Conservation (phyloP, 2,797 vertebrate genomes). For the Sciaenops ocellatus region DNA sequence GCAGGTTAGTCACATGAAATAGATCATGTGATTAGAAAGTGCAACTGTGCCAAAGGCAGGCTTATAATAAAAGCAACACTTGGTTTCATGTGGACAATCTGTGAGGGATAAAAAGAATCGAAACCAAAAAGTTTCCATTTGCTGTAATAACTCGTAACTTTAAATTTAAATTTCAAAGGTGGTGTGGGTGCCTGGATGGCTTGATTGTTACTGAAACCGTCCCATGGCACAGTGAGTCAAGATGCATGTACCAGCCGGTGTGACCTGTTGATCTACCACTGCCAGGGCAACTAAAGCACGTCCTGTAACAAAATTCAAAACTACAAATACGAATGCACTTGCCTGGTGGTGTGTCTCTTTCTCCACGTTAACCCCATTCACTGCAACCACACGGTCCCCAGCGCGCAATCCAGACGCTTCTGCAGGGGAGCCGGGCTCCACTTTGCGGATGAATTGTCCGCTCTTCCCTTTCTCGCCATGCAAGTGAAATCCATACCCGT, state of each 20-base stretch:
- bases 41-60: not conserved
- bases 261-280: slow-evolving; percentile 33
- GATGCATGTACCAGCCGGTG: not conserved
- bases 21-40: not conserved
- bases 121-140: not conserved
- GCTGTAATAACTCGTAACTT: not conserved
- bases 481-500: slow-evolving; percentile 96
- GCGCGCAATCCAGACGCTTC: slow-evolving; percentile 92
- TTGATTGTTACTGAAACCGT: slow-evolving; percentile 1
- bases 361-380: slow-evolving; percentile 95
- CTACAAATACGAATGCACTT: slow-evolving; percentile 43
- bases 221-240: not conserved
- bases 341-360: slow-evolving; percentile 97
- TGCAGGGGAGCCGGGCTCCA: slow-evolving; percentile 92
- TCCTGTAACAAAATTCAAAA: not conserved
- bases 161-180: not conserved
- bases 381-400: slow-evolving; percentile 93
- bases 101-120: not conserved
- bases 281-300: not conserved
- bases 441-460: slow-evolving; percentile 96
- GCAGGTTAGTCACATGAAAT: slow-evolving; percentile 8
- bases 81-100: not conserved
- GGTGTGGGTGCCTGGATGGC: not conserved
- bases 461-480: slow-evolving; percentile 98
- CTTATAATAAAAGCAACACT: not conserved